These are phyloP conservation scores for Aspidoscelis tigris DNA, from an alignment of 2,113 vertebrate species.

Conservation along the genomic window DNA sequence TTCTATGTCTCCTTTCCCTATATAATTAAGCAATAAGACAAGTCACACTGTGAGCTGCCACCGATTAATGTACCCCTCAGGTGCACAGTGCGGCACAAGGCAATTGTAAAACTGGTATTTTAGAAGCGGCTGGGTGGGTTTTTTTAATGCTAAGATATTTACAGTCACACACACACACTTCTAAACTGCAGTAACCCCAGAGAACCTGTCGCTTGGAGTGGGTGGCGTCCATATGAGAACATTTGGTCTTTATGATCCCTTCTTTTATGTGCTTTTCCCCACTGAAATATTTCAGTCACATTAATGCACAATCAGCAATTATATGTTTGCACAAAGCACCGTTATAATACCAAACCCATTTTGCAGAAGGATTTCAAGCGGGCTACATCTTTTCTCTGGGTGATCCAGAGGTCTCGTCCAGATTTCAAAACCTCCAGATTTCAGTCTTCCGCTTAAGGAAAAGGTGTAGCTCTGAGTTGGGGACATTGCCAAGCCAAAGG, in stretches of 20 bases:
- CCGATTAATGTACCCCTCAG: slow-evolving; percentile 60
- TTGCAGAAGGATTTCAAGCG: slow-evolving; percentile 38
- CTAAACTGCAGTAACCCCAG: slow-evolving; percentile 32
- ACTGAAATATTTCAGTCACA: slow-evolving; percentile 33
- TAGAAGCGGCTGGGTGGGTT: slow-evolving; percentile 46
- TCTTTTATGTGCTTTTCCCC: neutral
- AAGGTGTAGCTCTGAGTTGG: too few relatives aligned
- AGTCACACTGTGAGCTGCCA: slow-evolving; percentile 43
- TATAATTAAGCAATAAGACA: slow-evolving; percentile 59
- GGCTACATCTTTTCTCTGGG: slow-evolving; percentile 33
- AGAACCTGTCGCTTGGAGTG: slow-evolving; percentile 11
- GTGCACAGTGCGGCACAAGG: slow-evolving; percentile 51
- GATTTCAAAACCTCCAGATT: neutral
- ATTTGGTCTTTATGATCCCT: slow-evolving; percentile 10
- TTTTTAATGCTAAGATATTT: slow-evolving; percentile 56
- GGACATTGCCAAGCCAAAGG: too few relatives aligned
- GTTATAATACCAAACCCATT: slow-evolving; percentile 8
- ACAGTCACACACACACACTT: slow-evolving; percentile 5
- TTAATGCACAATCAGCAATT: slow-evolving; percentile 41
- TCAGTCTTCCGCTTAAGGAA: neutral
- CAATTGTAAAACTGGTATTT: slow-evolving; percentile 53
- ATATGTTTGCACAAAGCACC: too few relatives aligned
- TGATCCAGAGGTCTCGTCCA: too few relatives aligned
- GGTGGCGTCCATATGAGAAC: slow-evolving; percentile 29
- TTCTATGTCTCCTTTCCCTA: neutral